These are phyloP conservation scores for Bicyclus anynana DNA, from an alignment of 1,140 invertebrate genomes.

Conservation along the genomic window DNA sequence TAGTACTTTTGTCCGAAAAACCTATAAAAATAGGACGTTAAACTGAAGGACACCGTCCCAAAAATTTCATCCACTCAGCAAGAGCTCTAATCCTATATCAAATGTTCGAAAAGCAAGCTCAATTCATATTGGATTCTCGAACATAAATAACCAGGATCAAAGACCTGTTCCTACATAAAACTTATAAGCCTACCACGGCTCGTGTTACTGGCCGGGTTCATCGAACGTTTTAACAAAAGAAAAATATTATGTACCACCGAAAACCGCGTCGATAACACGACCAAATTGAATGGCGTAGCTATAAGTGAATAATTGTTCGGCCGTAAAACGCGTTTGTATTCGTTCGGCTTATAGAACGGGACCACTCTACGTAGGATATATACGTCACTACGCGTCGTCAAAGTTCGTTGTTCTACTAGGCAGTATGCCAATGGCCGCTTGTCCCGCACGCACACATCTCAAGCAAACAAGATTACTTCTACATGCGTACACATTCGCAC, in stretches of 20 bases:
- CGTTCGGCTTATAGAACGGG: conserved; percentile 51
- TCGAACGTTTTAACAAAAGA: conserved; percentile 29
- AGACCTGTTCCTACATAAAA: conserved; percentile 14
- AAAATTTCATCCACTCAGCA: conserved; percentile 15
- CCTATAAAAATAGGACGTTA: conserved; percentile 23
- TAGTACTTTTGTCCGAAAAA: conserved; percentile 12
- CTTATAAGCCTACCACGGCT: background rate
- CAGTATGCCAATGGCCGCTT: conserved; percentile 66
- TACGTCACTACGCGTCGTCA: conserved; percentile 59
- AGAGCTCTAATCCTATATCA: conserved; percentile 5
- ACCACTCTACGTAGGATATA: conserved; percentile 46
- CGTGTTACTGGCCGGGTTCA: conserved; percentile 17
- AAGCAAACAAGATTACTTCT: background rate
- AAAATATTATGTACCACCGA: conserved; percentile 15
- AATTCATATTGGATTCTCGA: conserved; percentile 14
- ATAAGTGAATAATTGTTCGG: conserved; percentile 1
- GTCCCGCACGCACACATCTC: conserved; percentile 45
- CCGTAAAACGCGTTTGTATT: conserved; percentile 31
- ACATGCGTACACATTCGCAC: background rate
- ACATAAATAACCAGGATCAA: conserved; percentile 12
- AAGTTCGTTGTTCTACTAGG: conserved; percentile 73
- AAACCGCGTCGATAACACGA: conserved; percentile 29
- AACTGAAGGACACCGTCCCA: conserved; percentile 23
- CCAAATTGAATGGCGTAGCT: conserved; percentile 27
- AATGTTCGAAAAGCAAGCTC: conserved; percentile 5